phyloP scores from a whole-genome alignment of 2,113 vertebrate species.

The Prolemur simus region DNA sequence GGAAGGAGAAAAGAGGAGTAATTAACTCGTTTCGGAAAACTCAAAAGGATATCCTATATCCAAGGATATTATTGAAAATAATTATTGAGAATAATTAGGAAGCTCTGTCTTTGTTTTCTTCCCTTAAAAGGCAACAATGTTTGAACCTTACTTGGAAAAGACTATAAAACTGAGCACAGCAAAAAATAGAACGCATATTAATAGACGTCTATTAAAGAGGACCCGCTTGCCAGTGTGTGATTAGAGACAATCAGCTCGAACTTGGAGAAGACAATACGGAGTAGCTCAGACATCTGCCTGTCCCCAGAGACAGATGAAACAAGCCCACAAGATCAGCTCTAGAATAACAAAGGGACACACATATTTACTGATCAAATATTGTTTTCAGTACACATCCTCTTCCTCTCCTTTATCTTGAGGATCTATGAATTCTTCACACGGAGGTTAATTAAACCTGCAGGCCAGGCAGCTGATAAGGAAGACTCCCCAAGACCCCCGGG shows the following conservation, averaged over 20 bases:
- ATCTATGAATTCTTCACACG: rapidly evolving
- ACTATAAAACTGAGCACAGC: background rate
- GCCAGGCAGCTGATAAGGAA: background rate
- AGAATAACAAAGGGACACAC: background rate
- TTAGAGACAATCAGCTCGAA: background rate
- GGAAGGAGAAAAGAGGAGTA: background rate
- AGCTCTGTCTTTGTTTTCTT: slow-evolving; percentile 1
- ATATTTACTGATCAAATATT: background rate
- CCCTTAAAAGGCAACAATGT: background rate
- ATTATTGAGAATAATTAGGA: background rate
- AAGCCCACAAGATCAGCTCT: background rate
- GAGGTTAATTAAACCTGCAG: background rate
- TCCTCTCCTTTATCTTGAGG: background rate
- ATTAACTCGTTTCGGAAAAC: background rate
- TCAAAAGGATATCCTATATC: background rate
- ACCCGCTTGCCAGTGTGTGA: background rate
- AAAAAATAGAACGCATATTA: background rate
- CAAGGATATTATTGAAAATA: background rate
- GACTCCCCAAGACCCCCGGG: background rate
- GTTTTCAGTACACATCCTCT: background rate
- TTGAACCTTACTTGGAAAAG: background rate
- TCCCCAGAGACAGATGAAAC: background rate
- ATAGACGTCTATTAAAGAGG: background rate
- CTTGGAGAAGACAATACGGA: background rate
- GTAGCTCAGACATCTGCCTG: background rate